phyloP scores from a whole-genome alignment of 2,113 vertebrate species.

The Cygnus atratus region DNA sequence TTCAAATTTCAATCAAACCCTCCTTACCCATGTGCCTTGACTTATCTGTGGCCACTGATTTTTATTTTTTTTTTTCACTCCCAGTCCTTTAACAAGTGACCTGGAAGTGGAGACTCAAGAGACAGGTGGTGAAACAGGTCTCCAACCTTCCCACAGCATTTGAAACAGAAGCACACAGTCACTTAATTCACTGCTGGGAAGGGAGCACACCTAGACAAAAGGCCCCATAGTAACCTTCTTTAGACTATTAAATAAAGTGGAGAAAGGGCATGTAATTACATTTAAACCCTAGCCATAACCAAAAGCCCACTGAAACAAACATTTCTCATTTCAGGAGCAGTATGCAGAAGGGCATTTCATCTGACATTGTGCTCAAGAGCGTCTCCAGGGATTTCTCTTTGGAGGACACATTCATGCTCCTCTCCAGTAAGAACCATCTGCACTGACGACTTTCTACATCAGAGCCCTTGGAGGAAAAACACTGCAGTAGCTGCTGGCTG shows the following conservation, averaged over 20 bases:
- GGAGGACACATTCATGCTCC: not conserved
- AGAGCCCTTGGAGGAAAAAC: conserved; percentile 13
- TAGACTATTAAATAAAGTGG: not conserved
- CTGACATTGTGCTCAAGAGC: not conserved
- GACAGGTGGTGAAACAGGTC: not conserved
- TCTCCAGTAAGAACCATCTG: not conserved
- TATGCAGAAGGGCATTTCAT: not conserved
- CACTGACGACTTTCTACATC: not conserved
- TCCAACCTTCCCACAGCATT: not conserved
- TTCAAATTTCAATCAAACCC: not conserved
- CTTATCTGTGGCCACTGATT: not conserved
- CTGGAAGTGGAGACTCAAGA: not conserved
- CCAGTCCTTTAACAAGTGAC: not conserved
- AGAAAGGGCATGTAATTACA: not conserved
- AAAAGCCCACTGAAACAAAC: not conserved
- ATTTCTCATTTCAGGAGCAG: not conserved
- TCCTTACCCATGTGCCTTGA: not conserved
- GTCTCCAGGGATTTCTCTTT: not conserved
- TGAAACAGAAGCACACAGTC: not conserved
- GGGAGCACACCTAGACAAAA: not conserved
- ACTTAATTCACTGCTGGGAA: not conserved
- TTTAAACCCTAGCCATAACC: not conserved
- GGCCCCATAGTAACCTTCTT: not conserved
- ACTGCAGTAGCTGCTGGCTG: conserved; percentile 33
- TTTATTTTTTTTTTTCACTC: not conserved